Evolutionary conservation across 2,797 vertebrate species (phyloP).

Genomic region (Nannoperca obscura): DNA sequence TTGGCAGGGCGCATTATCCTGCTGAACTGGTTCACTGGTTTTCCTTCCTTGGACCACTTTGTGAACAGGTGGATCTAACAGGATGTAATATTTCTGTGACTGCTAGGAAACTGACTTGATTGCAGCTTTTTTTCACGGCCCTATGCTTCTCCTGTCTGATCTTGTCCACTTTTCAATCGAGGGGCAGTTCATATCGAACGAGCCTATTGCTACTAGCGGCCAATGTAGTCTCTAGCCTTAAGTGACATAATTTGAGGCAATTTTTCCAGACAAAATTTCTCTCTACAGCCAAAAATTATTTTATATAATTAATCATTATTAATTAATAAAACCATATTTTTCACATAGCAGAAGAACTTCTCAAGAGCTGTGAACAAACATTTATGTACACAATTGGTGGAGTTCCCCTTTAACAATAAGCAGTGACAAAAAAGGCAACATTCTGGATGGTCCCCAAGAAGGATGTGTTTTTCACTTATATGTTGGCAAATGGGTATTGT

Average conservation of each 20-base stretch:
- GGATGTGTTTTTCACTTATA: conserved; percentile 14
- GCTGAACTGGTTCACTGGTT: no score
- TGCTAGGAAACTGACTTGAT: no score
- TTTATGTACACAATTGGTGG: not conserved
- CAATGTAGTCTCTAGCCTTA: not conserved
- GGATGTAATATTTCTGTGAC: no score
- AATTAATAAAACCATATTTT: not conserved
- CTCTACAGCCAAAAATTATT: not conserved
- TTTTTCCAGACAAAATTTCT: not conserved
- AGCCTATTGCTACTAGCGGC: no score
- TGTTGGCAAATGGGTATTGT: conserved; percentile 31
- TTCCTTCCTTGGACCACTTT: no score
- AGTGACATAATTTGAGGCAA: not conserved
- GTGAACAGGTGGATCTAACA: no score
- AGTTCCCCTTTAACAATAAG: conserved; percentile 1
- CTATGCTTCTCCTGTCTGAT: no score
- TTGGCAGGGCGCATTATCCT: no score
- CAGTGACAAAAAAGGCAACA: not conserved
- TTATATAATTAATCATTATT: not conserved
- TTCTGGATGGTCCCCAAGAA: conserved; percentile 9
- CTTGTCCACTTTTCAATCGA: no score
- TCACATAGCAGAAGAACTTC: not conserved
- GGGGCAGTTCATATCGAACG: no score
- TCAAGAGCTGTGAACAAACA: not conserved
- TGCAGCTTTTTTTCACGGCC: no score